Evolutionary conservation across 92 coral and sea anemone species (phyloP).

Genomic region (Epizoanthus ramosus): DNA sequence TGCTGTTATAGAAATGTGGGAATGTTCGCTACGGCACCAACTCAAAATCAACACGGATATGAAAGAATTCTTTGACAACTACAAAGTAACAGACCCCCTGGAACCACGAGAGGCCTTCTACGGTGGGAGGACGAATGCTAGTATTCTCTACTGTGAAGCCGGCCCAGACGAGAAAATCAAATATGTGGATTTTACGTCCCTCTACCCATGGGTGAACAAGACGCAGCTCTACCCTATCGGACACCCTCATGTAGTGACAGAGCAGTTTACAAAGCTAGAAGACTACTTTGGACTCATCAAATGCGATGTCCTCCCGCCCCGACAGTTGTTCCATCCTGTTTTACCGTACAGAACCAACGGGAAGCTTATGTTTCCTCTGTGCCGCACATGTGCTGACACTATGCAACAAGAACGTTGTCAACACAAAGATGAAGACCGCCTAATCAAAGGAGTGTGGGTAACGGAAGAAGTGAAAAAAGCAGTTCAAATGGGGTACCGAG

Average conservation of each 20-base stretch:
- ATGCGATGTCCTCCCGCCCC: slow-evolving; percentile 61
- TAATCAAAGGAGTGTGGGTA: slow-evolving; percentile 59
- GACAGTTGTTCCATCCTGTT: slow-evolving; percentile 63
- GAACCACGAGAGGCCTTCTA: slow-evolving; percentile 36
- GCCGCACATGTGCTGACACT: slow-evolving; percentile 47
- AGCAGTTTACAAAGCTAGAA: slow-evolving; percentile 41
- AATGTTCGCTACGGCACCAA: slow-evolving; percentile 41
- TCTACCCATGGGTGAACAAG: slow-evolving; percentile 13
- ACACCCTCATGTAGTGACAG: slow-evolving; percentile 49
- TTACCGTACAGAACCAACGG: slow-evolving; percentile 46
- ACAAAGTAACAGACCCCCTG: slow-evolving; percentile 23
- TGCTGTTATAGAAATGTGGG: slow-evolving; percentile 55
- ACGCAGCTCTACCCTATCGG: slow-evolving; percentile 25
- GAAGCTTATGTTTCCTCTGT: slow-evolving; percentile 59
- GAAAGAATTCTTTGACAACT: too few species aligned
- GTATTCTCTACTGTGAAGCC: slow-evolving; percentile 10
- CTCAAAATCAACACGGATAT: background rate
- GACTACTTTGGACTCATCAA: slow-evolving; percentile 60
- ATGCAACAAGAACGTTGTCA: slow-evolving; percentile 30
- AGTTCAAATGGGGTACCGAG: slow-evolving; percentile 43
- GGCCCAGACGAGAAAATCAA: slow-evolving; percentile 37
- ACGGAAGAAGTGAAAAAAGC: slow-evolving; percentile 55
- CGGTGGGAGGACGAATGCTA: slow-evolving; percentile 13
- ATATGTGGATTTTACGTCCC: slow-evolving; percentile 51
- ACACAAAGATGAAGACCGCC: slow-evolving; percentile 53